Evolutionary conservation across 2,888 invertebrate genomes (phyloP).

Genomic region (Sphinx pinastri): DNA sequence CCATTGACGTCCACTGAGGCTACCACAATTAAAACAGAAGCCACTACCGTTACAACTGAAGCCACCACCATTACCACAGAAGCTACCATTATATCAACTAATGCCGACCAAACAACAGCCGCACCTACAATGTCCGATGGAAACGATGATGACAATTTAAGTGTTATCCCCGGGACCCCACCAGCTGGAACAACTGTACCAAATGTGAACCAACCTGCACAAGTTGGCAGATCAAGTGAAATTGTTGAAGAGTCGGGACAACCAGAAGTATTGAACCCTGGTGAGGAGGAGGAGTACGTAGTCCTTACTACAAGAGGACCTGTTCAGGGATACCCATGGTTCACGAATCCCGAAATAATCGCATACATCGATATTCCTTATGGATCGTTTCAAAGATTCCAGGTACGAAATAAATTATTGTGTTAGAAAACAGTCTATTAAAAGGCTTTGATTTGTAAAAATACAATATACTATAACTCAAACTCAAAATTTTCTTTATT

Average conservation of each 20-base stretch:
- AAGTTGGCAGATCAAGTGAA: constrained; percentile 13
- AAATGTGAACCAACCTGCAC: background rate
- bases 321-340: constrained; percentile 52
- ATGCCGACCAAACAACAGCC: background rate
- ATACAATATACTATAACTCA: too few relatives aligned
- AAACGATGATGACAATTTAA: background rate
- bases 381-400: constrained; percentile 53
- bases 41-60: background rate
- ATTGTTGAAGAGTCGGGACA: background rate
- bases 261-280: background rate
- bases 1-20: background rate
- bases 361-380: constrained; percentile 67
- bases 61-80: background rate
- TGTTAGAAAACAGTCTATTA: background rate
- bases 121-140: background rate
- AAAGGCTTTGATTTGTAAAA: background rate
- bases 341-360: constrained; percentile 44
- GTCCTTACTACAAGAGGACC: constrained; percentile 54
- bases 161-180: background rate
- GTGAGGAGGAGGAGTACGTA: constrained; percentile 28
- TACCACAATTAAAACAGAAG: background rate
- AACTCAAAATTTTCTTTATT: too few relatives aligned
- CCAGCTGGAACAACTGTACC: background rate
- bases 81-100: background rate
- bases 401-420: constrained; percentile 46